phyloP scores from a whole-genome alignment of 2,888 invertebrate genomes.

The Lepidocyrtoides sp. region DNA sequence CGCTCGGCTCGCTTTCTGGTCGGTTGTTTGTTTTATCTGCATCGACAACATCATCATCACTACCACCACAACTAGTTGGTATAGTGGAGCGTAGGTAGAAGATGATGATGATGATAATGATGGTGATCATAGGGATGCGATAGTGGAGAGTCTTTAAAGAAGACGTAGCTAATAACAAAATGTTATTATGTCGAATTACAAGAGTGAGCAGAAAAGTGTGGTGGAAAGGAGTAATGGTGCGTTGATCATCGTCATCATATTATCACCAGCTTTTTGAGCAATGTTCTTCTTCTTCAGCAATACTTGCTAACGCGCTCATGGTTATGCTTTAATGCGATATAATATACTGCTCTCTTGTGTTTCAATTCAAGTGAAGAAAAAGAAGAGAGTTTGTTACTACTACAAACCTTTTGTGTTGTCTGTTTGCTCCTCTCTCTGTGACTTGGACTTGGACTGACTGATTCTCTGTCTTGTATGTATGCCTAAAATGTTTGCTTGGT shows the following conservation, averaged over 20 bases:
- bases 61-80: conserved; percentile 37
- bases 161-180: conserved; percentile 59
- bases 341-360: conserved; percentile 2
- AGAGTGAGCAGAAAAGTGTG: conserved; percentile 45
- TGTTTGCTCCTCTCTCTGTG: background rate
- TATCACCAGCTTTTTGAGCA: conserved; percentile 56
- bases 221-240: conserved; percentile 63
- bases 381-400: conserved; percentile 1
- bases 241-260: conserved; percentile 61
- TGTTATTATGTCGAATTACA: conserved; percentile 66
- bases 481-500: background rate
- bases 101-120: conserved; percentile 17
- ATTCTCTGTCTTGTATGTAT: background rate
- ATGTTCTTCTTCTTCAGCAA: conserved; percentile 15
- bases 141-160: conserved; percentile 49
- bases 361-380: too few species aligned
- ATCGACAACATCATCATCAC: conserved; percentile 13
- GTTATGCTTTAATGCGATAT: conserved; percentile 59
- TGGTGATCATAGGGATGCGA: background rate
- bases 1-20: background rate
- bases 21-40: conserved; percentile 48
- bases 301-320: conserved; percentile 46
- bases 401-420: background rate
- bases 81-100: conserved; percentile 27
- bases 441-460: background rate